Conservation (phyloP, 2,797 vertebrate species). For the Pogonophryne albipinna region DNA sequence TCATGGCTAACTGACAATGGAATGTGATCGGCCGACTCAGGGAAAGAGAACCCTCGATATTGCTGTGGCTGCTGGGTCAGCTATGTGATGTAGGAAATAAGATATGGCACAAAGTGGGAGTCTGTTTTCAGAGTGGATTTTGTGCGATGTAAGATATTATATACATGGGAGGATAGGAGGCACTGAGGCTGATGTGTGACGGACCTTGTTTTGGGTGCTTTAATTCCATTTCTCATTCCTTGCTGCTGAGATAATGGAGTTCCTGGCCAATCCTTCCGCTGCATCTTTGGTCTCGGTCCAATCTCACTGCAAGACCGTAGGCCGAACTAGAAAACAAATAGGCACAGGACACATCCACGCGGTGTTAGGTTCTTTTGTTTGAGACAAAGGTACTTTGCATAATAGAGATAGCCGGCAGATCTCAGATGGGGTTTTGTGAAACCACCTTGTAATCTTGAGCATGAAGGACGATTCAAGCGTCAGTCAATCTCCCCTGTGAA, state of each 20-base stretch:
- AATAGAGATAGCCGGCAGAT: slow-evolving; percentile 55
- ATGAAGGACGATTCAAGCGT: slow-evolving; percentile 69
- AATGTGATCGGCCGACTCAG: slow-evolving; percentile 52
- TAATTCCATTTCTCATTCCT: slow-evolving; percentile 58
- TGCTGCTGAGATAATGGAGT: slow-evolving; percentile 51
- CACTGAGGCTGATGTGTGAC: slow-evolving; percentile 45
- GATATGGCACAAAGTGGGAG: slow-evolving; percentile 30
- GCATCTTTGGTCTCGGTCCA: slow-evolving; percentile 50
- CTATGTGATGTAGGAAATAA: slow-evolving; percentile 44
- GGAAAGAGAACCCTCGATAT: slow-evolving; percentile 31
- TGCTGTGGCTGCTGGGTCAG: slow-evolving; percentile 43
- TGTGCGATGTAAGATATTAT: slow-evolving; percentile 19
- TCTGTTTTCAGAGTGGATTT: slow-evolving; percentile 27
- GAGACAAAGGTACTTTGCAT: slow-evolving; percentile 68
- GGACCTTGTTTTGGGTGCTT: slow-evolving; percentile 65
- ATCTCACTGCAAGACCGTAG: slow-evolving; percentile 42
- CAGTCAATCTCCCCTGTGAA: slow-evolving; percentile 74
- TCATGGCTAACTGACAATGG: slow-evolving; percentile 61
- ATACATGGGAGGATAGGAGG: slow-evolving; percentile 2
- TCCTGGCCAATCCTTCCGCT: slow-evolving; percentile 33
- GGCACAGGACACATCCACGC: slow-evolving; percentile 55
- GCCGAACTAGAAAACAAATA: slow-evolving; percentile 59
- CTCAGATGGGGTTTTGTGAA: slow-evolving; percentile 62
- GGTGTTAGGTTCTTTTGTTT: slow-evolving; percentile 43
- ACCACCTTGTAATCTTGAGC: slow-evolving; percentile 63